Percentiles rank a stretch among this genome's conserved stretches.
These are phyloP conservation scores for Pitangus sulphuratus DNA, from an alignment of 2,797 vertebrate species.

Conservation along the genomic window DNA sequence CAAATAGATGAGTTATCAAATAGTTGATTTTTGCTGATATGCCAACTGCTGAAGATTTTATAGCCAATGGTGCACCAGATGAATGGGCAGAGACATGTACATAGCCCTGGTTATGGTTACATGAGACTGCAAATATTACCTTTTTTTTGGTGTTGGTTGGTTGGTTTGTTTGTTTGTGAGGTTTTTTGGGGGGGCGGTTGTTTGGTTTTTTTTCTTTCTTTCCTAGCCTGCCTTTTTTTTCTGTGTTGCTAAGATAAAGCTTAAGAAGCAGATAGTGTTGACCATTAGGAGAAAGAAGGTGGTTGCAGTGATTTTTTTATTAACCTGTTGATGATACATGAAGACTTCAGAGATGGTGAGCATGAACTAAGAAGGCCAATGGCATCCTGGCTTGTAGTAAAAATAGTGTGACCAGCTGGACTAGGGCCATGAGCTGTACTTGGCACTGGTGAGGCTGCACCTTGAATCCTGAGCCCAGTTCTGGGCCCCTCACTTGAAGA, in stretches of 20 bases:
- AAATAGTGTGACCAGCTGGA: background rate
- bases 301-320: background rate
- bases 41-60: background rate
- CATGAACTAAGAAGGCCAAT: background rate
- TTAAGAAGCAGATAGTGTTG: background rate
- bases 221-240: background rate
- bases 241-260: fast-evolving
- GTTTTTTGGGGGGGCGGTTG: no score
- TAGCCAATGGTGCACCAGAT: background rate
- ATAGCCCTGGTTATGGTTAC: background rate
- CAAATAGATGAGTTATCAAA: background rate
- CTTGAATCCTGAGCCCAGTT: background rate
- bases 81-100: background rate
- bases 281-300: background rate
- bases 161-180: no score
- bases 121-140: background rate
- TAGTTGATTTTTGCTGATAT: background rate
- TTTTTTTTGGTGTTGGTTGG: background rate
- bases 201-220: background rate
- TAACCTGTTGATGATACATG: background rate
- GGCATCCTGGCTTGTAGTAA: background rate
- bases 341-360: background rate
- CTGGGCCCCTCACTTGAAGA: background rate
- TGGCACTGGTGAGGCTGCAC: background rate
- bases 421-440: background rate